phyloP scores from a whole-genome alignment of 2,113 vertebrate species.

The Sisor rabdophorus region DNA sequence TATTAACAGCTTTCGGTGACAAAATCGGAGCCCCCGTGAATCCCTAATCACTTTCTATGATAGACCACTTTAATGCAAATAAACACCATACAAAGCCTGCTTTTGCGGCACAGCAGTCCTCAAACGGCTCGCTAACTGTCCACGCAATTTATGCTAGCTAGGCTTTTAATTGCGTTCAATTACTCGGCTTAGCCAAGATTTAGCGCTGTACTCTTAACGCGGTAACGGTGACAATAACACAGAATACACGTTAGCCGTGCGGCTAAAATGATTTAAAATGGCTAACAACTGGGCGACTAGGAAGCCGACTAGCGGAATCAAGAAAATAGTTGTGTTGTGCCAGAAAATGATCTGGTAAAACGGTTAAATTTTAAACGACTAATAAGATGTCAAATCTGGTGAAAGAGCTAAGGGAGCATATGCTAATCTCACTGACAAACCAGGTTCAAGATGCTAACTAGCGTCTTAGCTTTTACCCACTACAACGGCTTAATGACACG shows the following conservation, averaged over 20 bases:
- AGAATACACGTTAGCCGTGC: conserved; percentile 7
- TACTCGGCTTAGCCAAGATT: neutral
- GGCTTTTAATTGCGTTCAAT: neutral
- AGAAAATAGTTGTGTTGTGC: neutral
- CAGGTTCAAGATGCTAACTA: conserved; percentile 13
- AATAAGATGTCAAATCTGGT: neutral
- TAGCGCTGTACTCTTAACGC: neutral
- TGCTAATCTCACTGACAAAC: conserved; percentile 8
- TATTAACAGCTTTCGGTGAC: neutral
- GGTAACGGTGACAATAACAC: neutral
- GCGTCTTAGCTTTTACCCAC: conserved; percentile 14
- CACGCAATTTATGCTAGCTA: neutral
- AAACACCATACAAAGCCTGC: neutral
- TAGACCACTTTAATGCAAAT: conserved; percentile 4
- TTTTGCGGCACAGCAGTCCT: neutral
- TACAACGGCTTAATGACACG: conserved; percentile 30
- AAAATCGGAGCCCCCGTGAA: neutral
- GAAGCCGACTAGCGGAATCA: neutral
- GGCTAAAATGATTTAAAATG: neutral
- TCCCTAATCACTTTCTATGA: neutral
- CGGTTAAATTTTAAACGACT: too few relatives aligned
- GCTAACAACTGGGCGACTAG: neutral
- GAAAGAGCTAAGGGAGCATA: neutral
- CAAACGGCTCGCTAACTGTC: neutral
- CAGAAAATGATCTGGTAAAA: neutral